Evolutionary conservation across 2,888 invertebrate genomes (phyloP).

Genomic region (Nomada hirtipes): DNA sequence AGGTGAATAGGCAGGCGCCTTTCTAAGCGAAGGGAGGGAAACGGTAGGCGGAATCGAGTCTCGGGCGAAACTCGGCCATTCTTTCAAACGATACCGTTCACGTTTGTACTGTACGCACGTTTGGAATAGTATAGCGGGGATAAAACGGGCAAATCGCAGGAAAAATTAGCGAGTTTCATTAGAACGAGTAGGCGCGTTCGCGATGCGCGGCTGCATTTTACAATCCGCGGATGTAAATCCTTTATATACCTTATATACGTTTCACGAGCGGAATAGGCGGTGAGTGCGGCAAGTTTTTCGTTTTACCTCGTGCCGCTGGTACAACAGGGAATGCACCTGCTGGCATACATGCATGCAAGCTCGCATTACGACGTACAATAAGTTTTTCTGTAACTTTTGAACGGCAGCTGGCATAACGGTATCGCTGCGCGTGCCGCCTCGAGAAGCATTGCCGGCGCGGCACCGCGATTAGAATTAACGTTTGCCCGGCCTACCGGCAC

Average conservation of each 20-base stretch:
- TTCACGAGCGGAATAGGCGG: background rate
- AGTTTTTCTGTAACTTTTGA: constrained; percentile 67
- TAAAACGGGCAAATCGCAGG: background rate
- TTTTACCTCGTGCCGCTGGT: background rate
- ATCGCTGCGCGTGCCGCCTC: constrained; percentile 50
- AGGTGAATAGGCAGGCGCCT: constrained; percentile 20
- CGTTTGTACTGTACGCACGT: constrained; percentile 1
- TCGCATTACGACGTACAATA: constrained; percentile 55
- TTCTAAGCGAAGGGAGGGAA: constrained; percentile 49
- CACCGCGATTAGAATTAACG: constrained; percentile 61
- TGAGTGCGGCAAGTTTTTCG: constrained; percentile 21
- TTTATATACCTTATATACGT: background rate
- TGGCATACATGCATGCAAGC: constrained; percentile 13
- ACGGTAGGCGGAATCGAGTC: constrained; percentile 35
- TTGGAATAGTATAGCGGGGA: background rate
- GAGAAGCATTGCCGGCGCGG: constrained; percentile 8
- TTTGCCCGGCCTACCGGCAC: constrained; percentile 30
- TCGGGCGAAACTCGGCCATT: constrained; percentile 56
- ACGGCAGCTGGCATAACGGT: constrained; percentile 63
- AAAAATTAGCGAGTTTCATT: constrained; percentile 54
- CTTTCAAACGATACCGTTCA: constrained; percentile 40
- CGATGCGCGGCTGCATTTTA: constrained; percentile 14
- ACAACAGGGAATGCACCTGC: constrained; percentile 31
- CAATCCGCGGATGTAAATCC: background rate
- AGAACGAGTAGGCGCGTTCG: constrained; percentile 5